phyloP scores from a whole-genome alignment of 2,797 vertebrate genomes.

The Onychomys leucogaster region DNA sequence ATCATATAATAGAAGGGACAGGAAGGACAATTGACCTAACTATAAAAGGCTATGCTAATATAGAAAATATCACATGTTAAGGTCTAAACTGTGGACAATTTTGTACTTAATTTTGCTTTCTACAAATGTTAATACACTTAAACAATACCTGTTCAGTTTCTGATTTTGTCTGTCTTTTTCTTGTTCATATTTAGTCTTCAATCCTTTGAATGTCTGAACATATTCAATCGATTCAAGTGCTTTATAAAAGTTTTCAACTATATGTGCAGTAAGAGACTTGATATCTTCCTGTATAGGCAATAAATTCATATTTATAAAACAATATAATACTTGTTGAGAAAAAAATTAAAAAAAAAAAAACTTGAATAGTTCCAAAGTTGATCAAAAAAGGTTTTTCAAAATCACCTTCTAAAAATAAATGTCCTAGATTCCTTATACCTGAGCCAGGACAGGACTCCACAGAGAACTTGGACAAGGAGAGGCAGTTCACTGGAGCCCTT shows the following conservation, averaged over 20 bases:
- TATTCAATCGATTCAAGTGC: constrained; percentile 99
- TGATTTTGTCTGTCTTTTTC: constrained; percentile 97
- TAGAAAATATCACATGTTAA: constrained; percentile 44
- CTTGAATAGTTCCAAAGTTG: constrained; percentile 68
- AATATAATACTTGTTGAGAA: constrained; percentile 62
- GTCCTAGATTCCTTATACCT: constrained; percentile 68
- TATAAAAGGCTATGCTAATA: not conserved
- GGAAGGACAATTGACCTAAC: not conserved
- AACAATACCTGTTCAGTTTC: constrained; percentile 94
- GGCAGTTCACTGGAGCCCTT: constrained; percentile 60
- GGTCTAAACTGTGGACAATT: constrained; percentile 41
- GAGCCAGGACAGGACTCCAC: constrained; percentile 63
- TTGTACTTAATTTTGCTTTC: constrained; percentile 44
- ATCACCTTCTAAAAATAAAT: constrained; percentile 75
- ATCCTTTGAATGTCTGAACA: constrained; percentile 99
- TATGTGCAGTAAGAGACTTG: constrained; percentile 98
- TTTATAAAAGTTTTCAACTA: constrained; percentile 99
- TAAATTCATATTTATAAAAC: constrained; percentile 79
- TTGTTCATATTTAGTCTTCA: constrained; percentile 98
- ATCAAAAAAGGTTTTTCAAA: constrained; percentile 70
- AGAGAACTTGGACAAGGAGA: constrained; percentile 72
- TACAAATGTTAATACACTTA: constrained; percentile 46
- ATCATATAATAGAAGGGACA: constrained; percentile 31
- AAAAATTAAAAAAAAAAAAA: constrained; percentile 55
- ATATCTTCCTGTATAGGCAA: constrained; percentile 94